Evolutionary conservation across 92 coral and sea anemone genomes (phyloP), one percentile per base, ranked within the genome.

Genomic region (Plumapathes pennacea): DNA sequence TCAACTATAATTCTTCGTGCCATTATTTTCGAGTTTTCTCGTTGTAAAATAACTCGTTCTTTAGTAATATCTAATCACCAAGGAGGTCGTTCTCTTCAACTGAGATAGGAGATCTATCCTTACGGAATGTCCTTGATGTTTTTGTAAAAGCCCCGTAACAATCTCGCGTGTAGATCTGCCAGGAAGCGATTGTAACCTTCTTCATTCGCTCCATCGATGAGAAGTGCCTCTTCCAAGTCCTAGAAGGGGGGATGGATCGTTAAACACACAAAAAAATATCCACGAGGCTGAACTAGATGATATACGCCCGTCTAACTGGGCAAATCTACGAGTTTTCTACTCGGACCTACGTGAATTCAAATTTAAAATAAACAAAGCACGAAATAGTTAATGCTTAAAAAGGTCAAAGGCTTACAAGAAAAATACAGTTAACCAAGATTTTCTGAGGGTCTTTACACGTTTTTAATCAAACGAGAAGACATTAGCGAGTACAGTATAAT

Each of bases 201-300:
- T 22, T 85, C 89, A 31, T 64, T 75, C 27, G 96, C 64, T 11
- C 97, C 97, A 69, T 89, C 90, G 24, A 82, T 84, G 60, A 91
- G 43, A 67, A 91, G 85, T 27, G 97, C 97, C 60, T 91, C 97
- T 64, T 91, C 97, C 46, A 91, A 62, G 64, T 91, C 97, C 97
- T 91, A 43, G 28, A 57, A 38, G 33, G 71, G 63, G 57, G 64
- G 50, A 53, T 42, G 51, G 57, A 77, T 33, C 54, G 61, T 64
- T 45, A 63, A 31, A 69, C 68, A 51, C 32, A 54, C 67, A 51
- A 36, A 31, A 60, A 17, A 17, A 23, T 50, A n/a, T n/a, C n/a
- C 45, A 61, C 55, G 68, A 44, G 72, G 21, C 73, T 25, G 55
- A 36, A 50, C 52, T 21, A 30, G 32, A 28, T 45, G 62, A 64